Evolutionary conservation across 2,888 invertebrate genomes (phyloP).

Genomic region (Auanema freiburgensis): DNA sequence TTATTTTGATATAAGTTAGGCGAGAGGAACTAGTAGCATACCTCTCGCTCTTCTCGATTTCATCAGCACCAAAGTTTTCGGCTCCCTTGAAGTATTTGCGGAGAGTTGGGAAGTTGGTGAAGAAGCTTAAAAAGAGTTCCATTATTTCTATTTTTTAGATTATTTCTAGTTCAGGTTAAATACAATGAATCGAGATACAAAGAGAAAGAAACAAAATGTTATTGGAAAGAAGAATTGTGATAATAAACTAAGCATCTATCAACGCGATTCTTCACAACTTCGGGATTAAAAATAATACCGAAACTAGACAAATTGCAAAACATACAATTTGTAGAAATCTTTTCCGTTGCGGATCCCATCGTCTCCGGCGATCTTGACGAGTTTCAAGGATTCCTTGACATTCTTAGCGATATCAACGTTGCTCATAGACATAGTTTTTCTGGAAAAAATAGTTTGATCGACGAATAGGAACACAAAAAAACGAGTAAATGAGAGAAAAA

Average conservation of each 20-base stretch:
- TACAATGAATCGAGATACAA: too few relatives aligned
- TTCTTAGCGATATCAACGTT: slow-evolving; percentile 10
- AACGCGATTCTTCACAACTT: too few relatives aligned
- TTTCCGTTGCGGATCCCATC: slow-evolving; percentile 46
- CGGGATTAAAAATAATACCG: too few relatives aligned
- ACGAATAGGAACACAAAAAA: background rate
- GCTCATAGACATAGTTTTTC: slow-evolving; percentile 8
- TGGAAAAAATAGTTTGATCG: background rate
- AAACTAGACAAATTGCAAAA: background rate
- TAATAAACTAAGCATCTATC: too few relatives aligned
- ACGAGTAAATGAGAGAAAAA: background rate
- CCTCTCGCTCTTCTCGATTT: slow-evolving; percentile 51
- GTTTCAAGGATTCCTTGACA: slow-evolving; percentile 8
- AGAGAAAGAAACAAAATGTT: too few relatives aligned
- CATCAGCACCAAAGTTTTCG: slow-evolving; percentile 50
- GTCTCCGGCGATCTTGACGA: background rate
- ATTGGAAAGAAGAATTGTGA: too few relatives aligned
- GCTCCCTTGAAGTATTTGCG: slow-evolving; percentile 56
- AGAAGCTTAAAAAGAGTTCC: slow-evolving; percentile 45
- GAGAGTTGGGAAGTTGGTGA: slow-evolving; percentile 53
- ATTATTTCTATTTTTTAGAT: too few relatives aligned
- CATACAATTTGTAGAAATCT: slow-evolving; percentile 59
- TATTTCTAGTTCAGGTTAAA: too few relatives aligned
- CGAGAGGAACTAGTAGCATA: slow-evolving; percentile 9
- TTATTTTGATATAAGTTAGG: background rate